phyloP scores from a whole-genome alignment of 1,140 invertebrate genomes.

The Aporrectodea caliginosa region DNA sequence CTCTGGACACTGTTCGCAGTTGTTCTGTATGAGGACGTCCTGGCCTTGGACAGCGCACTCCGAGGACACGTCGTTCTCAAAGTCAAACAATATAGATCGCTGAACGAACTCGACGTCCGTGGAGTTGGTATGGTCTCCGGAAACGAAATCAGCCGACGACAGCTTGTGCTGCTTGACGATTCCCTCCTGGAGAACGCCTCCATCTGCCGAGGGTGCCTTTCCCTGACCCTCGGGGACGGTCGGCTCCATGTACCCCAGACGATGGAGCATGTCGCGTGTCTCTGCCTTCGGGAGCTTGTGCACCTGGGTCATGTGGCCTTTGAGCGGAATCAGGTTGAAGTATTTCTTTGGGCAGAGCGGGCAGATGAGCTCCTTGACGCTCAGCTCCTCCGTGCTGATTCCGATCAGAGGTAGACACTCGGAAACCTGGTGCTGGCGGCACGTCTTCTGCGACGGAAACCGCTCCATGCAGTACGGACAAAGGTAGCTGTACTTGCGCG shows the following conservation, averaged over 20 bases:
- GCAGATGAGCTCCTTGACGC: conserved; percentile 15
- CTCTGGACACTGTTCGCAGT: neutral
- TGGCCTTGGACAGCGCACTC: neutral
- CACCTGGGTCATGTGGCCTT: conserved; percentile 25
- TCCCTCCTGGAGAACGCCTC: neutral
- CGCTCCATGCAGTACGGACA: conserved; percentile 18
- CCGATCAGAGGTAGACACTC: conserved; percentile 21
- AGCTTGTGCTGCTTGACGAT: neutral
- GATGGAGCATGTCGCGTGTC: conserved; percentile 13
- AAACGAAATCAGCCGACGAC: neutral
- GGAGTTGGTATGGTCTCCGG: neutral
- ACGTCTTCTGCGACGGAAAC: conserved; percentile 21
- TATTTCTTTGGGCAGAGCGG: conserved; percentile 21
- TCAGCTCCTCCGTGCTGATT: conserved; percentile 23
- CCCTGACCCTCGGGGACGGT: neutral
- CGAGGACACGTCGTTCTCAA: neutral
- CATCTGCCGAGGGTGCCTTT: neutral
- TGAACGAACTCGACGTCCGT: neutral
- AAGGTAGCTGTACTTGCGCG: conserved; percentile 18
- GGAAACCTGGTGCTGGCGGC: conserved; percentile 16
- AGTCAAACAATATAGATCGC: neutral
- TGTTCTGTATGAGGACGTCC: neutral
- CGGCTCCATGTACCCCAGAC: conserved; percentile 15
- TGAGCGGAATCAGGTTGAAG: conserved; percentile 19
- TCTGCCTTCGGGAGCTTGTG: conserved; percentile 15